Evolutionary conservation across 2,797 vertebrate species (phyloP).

Genomic region (Danio jaintianensis): DNA sequence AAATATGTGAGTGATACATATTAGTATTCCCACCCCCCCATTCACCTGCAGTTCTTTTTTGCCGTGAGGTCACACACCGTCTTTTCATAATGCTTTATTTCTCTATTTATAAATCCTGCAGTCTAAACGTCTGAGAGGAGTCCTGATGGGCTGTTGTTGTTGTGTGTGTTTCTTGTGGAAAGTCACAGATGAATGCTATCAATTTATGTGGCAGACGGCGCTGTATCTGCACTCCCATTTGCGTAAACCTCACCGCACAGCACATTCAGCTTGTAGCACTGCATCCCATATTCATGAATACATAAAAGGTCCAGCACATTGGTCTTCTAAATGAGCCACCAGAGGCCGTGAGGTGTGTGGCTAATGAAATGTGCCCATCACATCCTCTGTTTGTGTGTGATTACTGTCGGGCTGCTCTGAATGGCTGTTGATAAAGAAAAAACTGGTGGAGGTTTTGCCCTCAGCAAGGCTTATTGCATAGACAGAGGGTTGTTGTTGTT

Average conservation of each 20-base stretch:
- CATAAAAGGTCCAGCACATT: conserved; percentile 46
- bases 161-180: conserved; percentile 5
- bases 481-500: neutral
- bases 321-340: conserved; percentile 54
- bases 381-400: conserved; percentile 38
- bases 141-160: conserved; percentile 1
- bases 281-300: conserved; percentile 43
- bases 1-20: too few species aligned
- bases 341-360: conserved; percentile 33
- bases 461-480: conserved; percentile 9
- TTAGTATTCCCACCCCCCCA: too few species aligned
- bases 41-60: too few species aligned
- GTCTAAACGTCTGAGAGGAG: neutral
- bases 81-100: neutral
- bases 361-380: conserved; percentile 57
- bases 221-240: conserved; percentile 10
- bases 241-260: conserved; percentile 31
- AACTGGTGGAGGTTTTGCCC: conserved; percentile 16
- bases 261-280: conserved; percentile 32
- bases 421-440: conserved; percentile 49
- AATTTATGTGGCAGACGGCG: neutral
- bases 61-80: neutral
- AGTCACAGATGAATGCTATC: conserved; percentile 28
- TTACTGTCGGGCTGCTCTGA: conserved; percentile 39
- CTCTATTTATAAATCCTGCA: too few species aligned